Evolutionary conservation across 2,888 invertebrate genomes (phyloP).

Genomic region (Chymomyza amoena): DNA sequence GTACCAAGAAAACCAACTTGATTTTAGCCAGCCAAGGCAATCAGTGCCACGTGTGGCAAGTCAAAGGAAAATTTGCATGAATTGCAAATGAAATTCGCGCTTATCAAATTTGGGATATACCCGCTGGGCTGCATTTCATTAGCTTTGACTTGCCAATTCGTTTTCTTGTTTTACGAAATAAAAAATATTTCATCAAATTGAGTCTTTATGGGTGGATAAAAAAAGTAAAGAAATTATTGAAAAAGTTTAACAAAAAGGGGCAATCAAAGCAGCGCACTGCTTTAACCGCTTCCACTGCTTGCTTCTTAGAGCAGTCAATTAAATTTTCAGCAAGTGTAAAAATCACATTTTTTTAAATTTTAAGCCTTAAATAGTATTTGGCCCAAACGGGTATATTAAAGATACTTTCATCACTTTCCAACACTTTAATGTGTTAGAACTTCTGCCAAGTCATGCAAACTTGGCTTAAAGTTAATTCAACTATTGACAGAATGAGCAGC

Average conservation of each 20-base stretch:
- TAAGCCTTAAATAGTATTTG: too few relatives aligned
- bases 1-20: background rate
- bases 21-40: background rate
- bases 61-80: conserved; percentile 45
- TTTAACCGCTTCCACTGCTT: too few relatives aligned
- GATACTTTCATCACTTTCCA: conserved; percentile 10
- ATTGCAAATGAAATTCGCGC: conserved; percentile 19
- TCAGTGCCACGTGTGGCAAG: background rate
- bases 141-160: background rate
- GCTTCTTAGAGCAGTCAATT: too few relatives aligned
- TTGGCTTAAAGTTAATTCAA: background rate
- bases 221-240: too few relatives aligned
- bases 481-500: background rate
- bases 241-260: too few relatives aligned
- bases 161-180: too few relatives aligned
- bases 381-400: background rate
- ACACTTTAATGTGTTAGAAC: background rate
- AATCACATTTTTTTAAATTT: too few relatives aligned
- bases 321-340: too few relatives aligned
- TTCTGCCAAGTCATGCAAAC: background rate
- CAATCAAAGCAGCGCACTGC: too few relatives aligned
- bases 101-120: background rate
- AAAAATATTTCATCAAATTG: too few relatives aligned
- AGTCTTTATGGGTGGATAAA: too few relatives aligned
- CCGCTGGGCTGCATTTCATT: background rate